Evolutionary conservation across 2,888 invertebrate genomes (phyloP).

Genomic region (Lathronympha strigana): DNA sequence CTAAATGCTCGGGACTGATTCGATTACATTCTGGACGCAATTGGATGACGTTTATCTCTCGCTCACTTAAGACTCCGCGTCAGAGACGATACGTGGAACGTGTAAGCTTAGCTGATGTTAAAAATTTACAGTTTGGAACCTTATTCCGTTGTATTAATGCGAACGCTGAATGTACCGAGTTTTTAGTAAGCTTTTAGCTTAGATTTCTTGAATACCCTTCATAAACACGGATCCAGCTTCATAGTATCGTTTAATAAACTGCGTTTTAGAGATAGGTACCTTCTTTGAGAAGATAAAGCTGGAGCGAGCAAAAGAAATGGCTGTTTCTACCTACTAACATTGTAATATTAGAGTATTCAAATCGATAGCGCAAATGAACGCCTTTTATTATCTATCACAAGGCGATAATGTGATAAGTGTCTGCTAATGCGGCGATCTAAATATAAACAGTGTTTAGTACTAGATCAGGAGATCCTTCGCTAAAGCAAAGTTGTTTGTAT

Average conservation of each 20-base stretch:
- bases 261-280: background rate
- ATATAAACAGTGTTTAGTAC: constrained; percentile 42
- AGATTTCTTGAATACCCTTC: background rate
- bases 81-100: too few species aligned
- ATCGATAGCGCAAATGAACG: constrained; percentile 25
- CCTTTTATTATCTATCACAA: constrained; percentile 41
- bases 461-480: constrained; percentile 12
- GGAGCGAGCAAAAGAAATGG: background rate
- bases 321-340: constrained; percentile 7
- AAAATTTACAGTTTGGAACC: background rate
- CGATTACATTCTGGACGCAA: constrained; percentile 23
- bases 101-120: too few species aligned
- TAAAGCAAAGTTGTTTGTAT: background rate
- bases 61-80: constrained; percentile 15
- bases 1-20: constrained; percentile 29
- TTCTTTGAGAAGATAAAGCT: background rate
- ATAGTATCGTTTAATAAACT: background rate
- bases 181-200: background rate
- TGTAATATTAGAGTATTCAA: constrained; percentile 18
- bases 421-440: constrained; percentile 49
- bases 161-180: background rate
- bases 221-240: background rate
- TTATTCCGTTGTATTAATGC: background rate
- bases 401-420: constrained; percentile 49
- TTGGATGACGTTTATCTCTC: constrained; percentile 21